A percentile compares a stretch with the other conserved stretches of the same genome.
phyloP scores from a whole-genome alignment of 2,797 vertebrate genomes.

The Mormyrops attenuatus region DNA sequence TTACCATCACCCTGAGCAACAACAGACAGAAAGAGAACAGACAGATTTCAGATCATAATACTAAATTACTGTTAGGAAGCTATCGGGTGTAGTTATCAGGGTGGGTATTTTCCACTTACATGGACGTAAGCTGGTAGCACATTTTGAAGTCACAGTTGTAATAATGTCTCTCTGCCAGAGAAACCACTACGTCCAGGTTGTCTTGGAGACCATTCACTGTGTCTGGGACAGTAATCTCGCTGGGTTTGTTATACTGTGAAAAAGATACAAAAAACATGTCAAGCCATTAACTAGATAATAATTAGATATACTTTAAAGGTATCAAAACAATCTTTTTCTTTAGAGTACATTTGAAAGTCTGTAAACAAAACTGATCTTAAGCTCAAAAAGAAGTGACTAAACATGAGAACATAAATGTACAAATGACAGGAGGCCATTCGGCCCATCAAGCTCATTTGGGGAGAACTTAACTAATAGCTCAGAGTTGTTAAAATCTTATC shows the following conservation, averaged over 20 bases:
- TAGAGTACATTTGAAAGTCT: background rate
- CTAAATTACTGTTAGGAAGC: background rate
- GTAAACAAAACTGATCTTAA: background rate
- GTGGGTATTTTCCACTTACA: slow-evolving; percentile 67
- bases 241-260: slow-evolving; percentile 81
- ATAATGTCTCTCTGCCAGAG: slow-evolving; percentile 96
- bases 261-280: background rate
- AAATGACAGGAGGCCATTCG: background rate
- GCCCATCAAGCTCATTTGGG: background rate
- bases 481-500: background rate
- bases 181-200: slow-evolving; percentile 94
- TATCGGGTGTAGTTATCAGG: background rate
- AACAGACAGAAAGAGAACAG: background rate
- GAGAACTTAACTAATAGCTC: background rate
- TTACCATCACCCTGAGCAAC: slow-evolving; percentile 87
- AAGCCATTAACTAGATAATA: background rate
- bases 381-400: background rate
- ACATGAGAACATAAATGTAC: background rate
- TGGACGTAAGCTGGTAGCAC: slow-evolving; percentile 97
- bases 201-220: slow-evolving; percentile 89
- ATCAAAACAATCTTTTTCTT: background rate
- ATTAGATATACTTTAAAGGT: background rate
- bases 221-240: slow-evolving; percentile 87
- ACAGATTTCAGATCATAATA: background rate
- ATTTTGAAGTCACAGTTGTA: slow-evolving; percentile 99